These are phyloP conservation scores for Psilopogon haemacephalus DNA, from an alignment of 2,113 vertebrate genomes.

Conservation along the genomic window DNA sequence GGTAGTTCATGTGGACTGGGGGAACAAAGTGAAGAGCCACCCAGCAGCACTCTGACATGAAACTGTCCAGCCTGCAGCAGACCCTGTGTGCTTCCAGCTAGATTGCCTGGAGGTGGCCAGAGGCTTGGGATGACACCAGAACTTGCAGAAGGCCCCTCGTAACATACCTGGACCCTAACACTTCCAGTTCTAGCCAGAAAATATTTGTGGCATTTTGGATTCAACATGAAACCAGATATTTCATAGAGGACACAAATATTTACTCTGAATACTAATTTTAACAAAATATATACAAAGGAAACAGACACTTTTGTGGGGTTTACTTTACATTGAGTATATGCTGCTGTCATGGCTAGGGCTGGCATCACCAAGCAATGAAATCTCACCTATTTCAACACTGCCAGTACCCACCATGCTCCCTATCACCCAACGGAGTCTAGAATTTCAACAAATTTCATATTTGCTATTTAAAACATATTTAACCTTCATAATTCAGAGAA, in stretches of 20 bases:
- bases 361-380: not conserved
- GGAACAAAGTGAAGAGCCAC: not conserved
- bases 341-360: not conserved
- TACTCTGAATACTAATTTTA: not conserved
- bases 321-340: not conserved
- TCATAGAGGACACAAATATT: not conserved
- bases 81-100: not conserved
- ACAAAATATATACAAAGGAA: not conserved
- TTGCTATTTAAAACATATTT: not conserved
- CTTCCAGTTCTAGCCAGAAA: not conserved
- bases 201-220: not conserved
- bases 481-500: not conserved
- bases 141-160: not conserved
- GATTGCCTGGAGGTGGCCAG: not conserved
- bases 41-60: accelerated
- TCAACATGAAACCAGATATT: not conserved
- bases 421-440: accelerated
- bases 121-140: not conserved
- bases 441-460: not conserved
- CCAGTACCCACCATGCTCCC: too few relatives aligned
- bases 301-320: not conserved
- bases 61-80: accelerated
- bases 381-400: not conserved
- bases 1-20: accelerated
- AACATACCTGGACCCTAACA: accelerated